These are phyloP conservation scores for Drosophila teissieri DNA, from an alignment of 1,140 invertebrate species.

Conservation along the genomic window DNA sequence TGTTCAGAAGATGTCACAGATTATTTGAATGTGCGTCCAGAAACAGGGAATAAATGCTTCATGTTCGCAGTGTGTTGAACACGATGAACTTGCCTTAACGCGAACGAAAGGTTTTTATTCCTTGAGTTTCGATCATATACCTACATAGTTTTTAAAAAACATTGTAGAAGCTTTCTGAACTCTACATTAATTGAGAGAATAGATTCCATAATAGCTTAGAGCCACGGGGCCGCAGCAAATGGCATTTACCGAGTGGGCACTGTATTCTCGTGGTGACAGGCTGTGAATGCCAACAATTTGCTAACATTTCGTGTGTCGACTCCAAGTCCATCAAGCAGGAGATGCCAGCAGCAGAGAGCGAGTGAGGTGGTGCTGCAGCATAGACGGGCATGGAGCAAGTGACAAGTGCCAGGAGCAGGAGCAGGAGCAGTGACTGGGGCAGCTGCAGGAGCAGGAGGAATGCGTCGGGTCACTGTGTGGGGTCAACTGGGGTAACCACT, in stretches of 20 bases:
- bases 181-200: no score
- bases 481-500: constrained; percentile 14
- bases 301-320: constrained; percentile 13
- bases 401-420: constrained; percentile 39
- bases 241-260: neutral
- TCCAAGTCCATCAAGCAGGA: constrained; percentile 31
- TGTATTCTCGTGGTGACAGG: constrained; percentile 15
- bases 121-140: neutral
- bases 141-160: no score
- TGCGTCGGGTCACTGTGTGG: neutral
- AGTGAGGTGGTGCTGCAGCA: neutral
- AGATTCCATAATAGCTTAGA: no score
- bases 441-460: no score
- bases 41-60: neutral
- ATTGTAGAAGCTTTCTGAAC: no score
- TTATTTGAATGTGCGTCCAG: neutral
- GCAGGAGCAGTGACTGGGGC: no score
- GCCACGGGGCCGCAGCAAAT: neutral
- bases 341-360: neutral
- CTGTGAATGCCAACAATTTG: constrained; percentile 34
- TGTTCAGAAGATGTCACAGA: neutral
- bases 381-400: constrained; percentile 8
- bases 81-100: neutral
- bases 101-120: neutral
- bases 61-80: no score